phyloP scores from a whole-genome alignment of 2,888 invertebrate genomes.

The Bellardia bayeri region DNA sequence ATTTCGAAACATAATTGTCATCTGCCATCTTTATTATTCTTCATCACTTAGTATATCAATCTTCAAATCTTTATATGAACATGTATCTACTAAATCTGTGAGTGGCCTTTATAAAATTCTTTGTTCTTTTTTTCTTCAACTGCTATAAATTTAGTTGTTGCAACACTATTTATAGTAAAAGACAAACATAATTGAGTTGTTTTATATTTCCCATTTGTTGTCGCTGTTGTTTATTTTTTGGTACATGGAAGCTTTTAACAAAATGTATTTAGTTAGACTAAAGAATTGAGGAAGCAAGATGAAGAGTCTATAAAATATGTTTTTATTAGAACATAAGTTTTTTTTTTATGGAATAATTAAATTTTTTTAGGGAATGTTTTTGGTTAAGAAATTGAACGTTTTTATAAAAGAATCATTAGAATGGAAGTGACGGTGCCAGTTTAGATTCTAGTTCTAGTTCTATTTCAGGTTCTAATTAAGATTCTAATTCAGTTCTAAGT shows the following conservation, averaged over 20 bases:
- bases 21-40: no score
- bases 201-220: slow-evolving; percentile 8
- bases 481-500: no score
- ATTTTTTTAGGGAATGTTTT: no score
- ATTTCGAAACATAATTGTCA: no score
- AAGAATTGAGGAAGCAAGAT: background rate
- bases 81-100: background rate
- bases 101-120: background rate
- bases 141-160: slow-evolving; percentile 35
- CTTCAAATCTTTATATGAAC: no score
- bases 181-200: slow-evolving; percentile 55
- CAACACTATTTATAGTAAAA: slow-evolving; percentile 46
- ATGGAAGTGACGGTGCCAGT: no score
- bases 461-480: no score
- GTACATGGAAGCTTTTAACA: slow-evolving; percentile 35
- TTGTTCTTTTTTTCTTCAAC: slow-evolving; percentile 15
- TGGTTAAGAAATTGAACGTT: no score
- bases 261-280: background rate
- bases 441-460: no score
- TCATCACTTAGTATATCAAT: no score
- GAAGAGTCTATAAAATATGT: background rate
- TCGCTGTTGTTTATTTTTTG: background rate
- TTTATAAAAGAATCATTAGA: no score
- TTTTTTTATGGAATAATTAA: background rate
- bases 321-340: background rate